A percentile compares a stretch with the other conserved stretches of the same genome.
Evolutionary conservation across 2,113 vertebrate genomes (phyloP).

Genomic region (Phyllopteryx taeniolatus): DNA sequence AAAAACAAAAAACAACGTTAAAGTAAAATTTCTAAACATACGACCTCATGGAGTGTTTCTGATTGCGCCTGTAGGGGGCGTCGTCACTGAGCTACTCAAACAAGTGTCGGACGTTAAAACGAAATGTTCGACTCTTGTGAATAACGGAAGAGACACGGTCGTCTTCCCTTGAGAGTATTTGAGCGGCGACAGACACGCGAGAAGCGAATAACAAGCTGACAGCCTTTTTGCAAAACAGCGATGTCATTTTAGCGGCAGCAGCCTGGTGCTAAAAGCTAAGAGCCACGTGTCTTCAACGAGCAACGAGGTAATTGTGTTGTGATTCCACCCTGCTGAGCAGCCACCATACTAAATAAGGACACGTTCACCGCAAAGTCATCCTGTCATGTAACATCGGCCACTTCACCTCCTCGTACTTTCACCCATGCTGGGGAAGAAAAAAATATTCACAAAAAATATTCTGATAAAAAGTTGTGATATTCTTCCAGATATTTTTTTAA

Average conservation of each 20-base stretch:
- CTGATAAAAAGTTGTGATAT: no score
- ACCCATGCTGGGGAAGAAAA: no score
- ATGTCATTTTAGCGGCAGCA: constrained; percentile 68
- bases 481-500: no score
- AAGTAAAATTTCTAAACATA: not conserved
- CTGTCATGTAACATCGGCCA: no score
- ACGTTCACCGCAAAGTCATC: not conserved
- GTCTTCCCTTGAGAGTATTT: constrained; percentile 19
- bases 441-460: no score
- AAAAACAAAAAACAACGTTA: no score
- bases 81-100: constrained; percentile 60
- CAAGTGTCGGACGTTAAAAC: constrained; percentile 72
- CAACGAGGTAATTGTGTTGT: constrained; percentile 66
- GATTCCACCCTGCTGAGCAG: constrained; percentile 42
- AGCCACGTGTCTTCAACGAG: constrained; percentile 62
- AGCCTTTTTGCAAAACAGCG: constrained; percentile 71
- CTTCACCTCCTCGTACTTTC: no score
- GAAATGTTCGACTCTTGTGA: constrained; percentile 71
- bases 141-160: constrained; percentile 64
- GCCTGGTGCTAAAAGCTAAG: constrained; percentile 76
- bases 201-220: constrained; percentile 45
- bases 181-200: constrained; percentile 52
- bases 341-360: constrained; percentile 65
- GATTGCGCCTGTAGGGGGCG: constrained; percentile 5
- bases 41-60: not conserved